These are phyloP conservation scores for Antheraea yamamai DNA, from an alignment of 2,888 invertebrate genomes.

Conservation along the genomic window DNA sequence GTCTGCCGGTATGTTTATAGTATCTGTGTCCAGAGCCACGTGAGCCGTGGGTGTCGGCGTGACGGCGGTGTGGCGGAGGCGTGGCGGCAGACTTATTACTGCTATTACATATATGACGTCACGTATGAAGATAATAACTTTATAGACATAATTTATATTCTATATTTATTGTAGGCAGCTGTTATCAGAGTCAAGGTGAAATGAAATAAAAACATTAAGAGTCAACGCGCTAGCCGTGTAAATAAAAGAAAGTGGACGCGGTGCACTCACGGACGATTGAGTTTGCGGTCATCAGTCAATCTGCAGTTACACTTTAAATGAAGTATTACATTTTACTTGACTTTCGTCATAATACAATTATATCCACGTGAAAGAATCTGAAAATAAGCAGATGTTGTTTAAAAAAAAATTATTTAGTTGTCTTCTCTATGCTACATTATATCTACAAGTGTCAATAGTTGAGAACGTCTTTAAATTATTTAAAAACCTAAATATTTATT, in stretches of 20 bases:
- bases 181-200: neutral
- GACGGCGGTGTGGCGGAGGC: neutral
- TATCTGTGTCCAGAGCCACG: neutral
- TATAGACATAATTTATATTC: neutral
- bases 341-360: no score
- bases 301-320: neutral
- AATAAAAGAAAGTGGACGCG: conserved; percentile 1
- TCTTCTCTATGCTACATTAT: no score
- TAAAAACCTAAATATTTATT: no score
- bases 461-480: no score
- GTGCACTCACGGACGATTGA: neutral
- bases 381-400: no score
- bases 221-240: neutral
- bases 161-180: neutral
- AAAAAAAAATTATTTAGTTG: no score
- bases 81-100: neutral
- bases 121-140: neutral
- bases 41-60: neutral
- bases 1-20: no score
- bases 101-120: neutral
- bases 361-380: no score
- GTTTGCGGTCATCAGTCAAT: neutral
- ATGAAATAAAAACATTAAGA: neutral
- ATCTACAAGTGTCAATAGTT: no score
- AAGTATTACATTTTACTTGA: no score